Percentiles rank a stretch among this genome's conserved stretches.
Evolutionary conservation across 2,888 invertebrate genomes (phyloP).

Genomic region (Dolomedes plantarius): DNA sequence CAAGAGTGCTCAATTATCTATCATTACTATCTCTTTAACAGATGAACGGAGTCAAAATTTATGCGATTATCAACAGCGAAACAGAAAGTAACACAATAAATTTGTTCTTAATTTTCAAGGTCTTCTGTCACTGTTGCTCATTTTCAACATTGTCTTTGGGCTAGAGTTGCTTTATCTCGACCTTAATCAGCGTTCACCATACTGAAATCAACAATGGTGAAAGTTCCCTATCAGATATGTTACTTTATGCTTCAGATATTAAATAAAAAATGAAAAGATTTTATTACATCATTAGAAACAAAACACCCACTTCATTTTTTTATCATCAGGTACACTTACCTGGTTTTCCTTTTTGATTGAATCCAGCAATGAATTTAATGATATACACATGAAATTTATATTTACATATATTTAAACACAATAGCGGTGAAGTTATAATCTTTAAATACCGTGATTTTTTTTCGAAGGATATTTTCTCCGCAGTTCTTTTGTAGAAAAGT

Average conservation of each 20-base stretch:
- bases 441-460: too few species aligned
- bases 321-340: too few species aligned
- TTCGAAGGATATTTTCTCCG: too few species aligned
- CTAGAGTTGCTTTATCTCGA: background rate
- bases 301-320: background rate
- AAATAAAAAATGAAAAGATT: background rate
- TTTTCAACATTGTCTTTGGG: background rate
- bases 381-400: too few species aligned
- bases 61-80: background rate
- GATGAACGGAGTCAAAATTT: background rate
- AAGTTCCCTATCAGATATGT: background rate
- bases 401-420: too few species aligned
- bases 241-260: background rate
- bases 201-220: background rate
- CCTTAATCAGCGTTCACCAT: background rate
- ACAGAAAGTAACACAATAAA: constrained; percentile 7
- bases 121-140: background rate
- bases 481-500: too few species aligned
- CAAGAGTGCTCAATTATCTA: too few species aligned
- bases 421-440: too few species aligned
- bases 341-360: too few species aligned
- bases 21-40: background rate
- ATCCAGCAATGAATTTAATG: too few species aligned
- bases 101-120: constrained; percentile 5
- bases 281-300: background rate